These are phyloP conservation scores for Lycocorax pyrrhopterus DNA, from an alignment of 2,113 vertebrate genomes.

Conservation along the genomic window DNA sequence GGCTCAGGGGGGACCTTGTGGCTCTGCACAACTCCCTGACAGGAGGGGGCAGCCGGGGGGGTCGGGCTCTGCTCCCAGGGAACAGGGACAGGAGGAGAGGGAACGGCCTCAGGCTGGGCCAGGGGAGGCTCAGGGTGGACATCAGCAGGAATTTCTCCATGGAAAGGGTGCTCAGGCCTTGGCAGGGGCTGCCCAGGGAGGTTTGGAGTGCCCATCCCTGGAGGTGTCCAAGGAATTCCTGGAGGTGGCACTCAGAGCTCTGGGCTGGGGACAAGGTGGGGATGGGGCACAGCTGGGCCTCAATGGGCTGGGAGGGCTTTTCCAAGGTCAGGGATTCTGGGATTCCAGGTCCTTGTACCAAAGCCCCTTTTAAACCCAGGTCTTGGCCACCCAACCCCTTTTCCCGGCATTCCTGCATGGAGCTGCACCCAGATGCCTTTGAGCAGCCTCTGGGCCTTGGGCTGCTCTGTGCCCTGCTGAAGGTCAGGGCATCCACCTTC, in stretches of 20 bases:
- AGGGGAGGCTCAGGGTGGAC: neutral
- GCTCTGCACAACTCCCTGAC: neutral
- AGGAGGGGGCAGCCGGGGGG: neutral
- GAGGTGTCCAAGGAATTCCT: neutral
- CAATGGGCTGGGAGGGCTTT: rapidly evolving
- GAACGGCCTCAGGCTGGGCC: neutral
- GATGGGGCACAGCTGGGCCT: neutral
- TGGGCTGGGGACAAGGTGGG: neutral
- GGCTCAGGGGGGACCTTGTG: neutral
- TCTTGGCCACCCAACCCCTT: neutral
- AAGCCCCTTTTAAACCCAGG: neutral
- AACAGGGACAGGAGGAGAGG: neutral
- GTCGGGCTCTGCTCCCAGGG: neutral
- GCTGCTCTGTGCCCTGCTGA: neutral
- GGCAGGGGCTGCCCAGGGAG: neutral
- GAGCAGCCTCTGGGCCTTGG: neutral
- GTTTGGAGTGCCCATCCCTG: neutral
- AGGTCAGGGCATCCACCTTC: rapidly evolving
- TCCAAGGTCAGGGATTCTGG: rapidly evolving
- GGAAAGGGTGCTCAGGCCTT: neutral
- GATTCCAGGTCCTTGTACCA: neutral
- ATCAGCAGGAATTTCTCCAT: neutral
- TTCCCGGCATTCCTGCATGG: neutral
- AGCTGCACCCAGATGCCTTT: neutral
- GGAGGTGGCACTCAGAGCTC: neutral